Percentiles rank a stretch among this genome's conserved stretches.
Conservation (phyloP, 2,113 vertebrate genomes). For the Plecturocebus donacophilus region DNA sequence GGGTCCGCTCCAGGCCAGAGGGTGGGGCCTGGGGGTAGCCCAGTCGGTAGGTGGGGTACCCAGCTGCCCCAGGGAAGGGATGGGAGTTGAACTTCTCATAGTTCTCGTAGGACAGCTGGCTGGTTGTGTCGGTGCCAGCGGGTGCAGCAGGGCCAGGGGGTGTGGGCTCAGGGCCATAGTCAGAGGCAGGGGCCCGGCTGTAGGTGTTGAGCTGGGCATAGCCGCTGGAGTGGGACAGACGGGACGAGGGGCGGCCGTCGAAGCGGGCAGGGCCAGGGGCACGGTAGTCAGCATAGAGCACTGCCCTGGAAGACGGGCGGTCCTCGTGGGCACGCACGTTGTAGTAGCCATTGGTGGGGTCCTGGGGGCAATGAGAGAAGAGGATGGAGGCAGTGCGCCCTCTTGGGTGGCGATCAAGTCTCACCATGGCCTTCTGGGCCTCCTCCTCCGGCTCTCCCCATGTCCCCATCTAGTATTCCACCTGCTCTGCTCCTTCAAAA, state of each 20-base stretch:
- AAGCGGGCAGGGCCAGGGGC: slow-evolving; percentile 88
- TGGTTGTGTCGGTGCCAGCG: slow-evolving; percentile 82
- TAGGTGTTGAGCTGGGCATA: slow-evolving; percentile 96
- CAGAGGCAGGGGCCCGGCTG: slow-evolving; percentile 79
- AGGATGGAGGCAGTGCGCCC: not conserved
- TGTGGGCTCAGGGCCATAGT: slow-evolving; percentile 74
- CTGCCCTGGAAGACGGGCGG: slow-evolving; percentile 88
- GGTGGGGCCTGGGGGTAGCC: slow-evolving; percentile 88
- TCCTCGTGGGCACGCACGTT: slow-evolving; percentile 96
- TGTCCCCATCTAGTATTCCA: not conserved
- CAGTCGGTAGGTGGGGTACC: slow-evolving; percentile 90
- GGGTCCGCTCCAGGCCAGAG: slow-evolving; percentile 80
- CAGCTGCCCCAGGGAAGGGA: slow-evolving; percentile 83
- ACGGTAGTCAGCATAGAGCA: slow-evolving; percentile 94
- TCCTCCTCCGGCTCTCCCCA: not conserved
- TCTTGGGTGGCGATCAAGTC: not conserved
- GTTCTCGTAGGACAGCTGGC: slow-evolving; percentile 93
- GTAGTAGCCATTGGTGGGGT: slow-evolving; percentile 98
- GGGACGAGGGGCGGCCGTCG: slow-evolving; percentile 91
- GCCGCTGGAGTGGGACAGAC: slow-evolving; percentile 92
- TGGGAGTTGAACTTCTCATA: slow-evolving; percentile 91
- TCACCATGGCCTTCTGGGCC: not conserved
- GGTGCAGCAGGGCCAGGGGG: slow-evolving; percentile 73
- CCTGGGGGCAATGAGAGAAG: slow-evolving; percentile 81
- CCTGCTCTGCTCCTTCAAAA: not conserved